These are phyloP conservation scores for Vultur gryphus DNA, from an alignment of 2,797 vertebrate species.

Conservation along the genomic window DNA sequence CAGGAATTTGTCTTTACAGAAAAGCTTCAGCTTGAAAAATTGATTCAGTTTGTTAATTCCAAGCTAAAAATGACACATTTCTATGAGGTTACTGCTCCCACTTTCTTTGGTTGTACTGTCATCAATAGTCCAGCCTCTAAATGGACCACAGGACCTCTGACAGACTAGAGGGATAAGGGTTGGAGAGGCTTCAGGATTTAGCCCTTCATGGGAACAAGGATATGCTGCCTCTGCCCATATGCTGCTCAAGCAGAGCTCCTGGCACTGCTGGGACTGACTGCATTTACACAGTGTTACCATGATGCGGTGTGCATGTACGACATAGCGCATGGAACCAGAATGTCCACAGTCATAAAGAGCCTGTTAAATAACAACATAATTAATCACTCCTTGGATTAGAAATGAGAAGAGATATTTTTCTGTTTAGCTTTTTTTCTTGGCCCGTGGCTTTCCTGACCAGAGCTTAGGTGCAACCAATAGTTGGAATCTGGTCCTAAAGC, in stretches of 20 bases:
- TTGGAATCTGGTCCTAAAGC: neutral
- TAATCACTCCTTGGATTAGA: neutral
- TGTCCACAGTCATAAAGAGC: neutral
- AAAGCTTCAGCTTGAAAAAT: neutral
- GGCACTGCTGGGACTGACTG: neutral
- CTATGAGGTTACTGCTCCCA: neutral
- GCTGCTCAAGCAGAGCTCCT: neutral
- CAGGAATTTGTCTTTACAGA: neutral
- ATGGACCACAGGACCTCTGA: neutral
- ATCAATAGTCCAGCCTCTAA: neutral
- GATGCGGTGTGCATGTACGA: fast-evolving
- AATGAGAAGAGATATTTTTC: neutral
- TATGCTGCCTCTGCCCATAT: neutral
- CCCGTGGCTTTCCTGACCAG: neutral
- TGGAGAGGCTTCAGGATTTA: neutral
- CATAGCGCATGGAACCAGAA: fast-evolving
- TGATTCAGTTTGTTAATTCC: neutral
- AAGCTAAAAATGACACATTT: neutral
- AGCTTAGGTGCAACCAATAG: neutral
- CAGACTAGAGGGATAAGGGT: neutral
- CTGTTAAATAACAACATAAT: neutral
- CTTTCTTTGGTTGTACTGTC: neutral
- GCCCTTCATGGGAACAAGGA: neutral
- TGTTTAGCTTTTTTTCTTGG: neutral
- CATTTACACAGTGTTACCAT: neutral